Evolutionary conservation across 2,888 invertebrate genomes (phyloP).

Genomic region (Spodoptera picta): DNA sequence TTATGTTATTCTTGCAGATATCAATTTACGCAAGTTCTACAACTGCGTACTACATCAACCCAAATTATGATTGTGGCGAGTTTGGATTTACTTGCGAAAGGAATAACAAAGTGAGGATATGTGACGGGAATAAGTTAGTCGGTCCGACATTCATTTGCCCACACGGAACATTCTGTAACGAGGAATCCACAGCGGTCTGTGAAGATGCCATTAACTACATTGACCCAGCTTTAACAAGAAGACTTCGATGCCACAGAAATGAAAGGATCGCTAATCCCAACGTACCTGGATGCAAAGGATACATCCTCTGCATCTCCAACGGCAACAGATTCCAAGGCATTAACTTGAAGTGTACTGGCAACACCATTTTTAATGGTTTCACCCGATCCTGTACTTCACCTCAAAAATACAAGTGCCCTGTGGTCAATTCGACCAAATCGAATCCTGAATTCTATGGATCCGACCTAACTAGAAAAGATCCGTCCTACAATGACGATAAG

Average conservation of each 20-base stretch:
- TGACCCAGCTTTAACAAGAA: conserved; percentile 72
- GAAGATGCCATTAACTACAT: conserved; percentile 76
- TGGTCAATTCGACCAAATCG: conserved; percentile 64
- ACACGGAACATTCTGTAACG: conserved; percentile 78
- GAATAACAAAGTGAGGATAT: conserved; percentile 72
- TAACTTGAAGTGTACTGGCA: conserved; percentile 82
- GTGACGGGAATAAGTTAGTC: conserved; percentile 73
- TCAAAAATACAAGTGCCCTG: conserved; percentile 78
- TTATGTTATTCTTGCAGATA: conserved; percentile 53
- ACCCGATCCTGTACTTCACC: conserved; percentile 80
- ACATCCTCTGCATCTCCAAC: conserved; percentile 82
- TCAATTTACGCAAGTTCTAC: conserved; percentile 34
- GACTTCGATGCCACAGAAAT: conserved; percentile 74
- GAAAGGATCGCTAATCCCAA: conserved; percentile 82
- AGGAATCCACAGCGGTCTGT: conserved; percentile 81
- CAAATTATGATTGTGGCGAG: conserved; percentile 74
- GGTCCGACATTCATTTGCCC: conserved; percentile 82
- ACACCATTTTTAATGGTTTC: conserved; percentile 80
- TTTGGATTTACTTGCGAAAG: conserved; percentile 81
- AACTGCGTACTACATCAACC: conserved; percentile 60
- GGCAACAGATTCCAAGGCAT: conserved; percentile 82
- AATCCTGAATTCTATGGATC: conserved; percentile 62
- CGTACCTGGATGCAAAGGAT: conserved; percentile 82
- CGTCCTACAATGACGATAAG: conserved; percentile 41
- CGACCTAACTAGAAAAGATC: conserved; percentile 56